Evolutionary conservation across 2,797 vertebrate species (phyloP).

Genomic region (Xiphophorus birchmanni): DNA sequence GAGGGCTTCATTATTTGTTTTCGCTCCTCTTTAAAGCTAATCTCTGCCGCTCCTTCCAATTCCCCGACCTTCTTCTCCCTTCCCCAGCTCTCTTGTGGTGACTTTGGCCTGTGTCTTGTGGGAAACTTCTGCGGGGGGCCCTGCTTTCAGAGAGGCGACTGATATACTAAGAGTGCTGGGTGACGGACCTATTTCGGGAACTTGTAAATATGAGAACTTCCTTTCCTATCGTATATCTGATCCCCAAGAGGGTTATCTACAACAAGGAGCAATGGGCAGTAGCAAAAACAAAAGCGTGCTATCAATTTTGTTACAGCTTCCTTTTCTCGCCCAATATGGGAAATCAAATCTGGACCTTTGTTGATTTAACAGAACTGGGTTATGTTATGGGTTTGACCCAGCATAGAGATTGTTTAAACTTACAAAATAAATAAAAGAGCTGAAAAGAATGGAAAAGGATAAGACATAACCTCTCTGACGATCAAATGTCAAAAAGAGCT

Average conservation of each 20-base stretch:
- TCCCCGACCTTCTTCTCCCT: conserved; percentile 38
- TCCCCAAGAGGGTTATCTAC: conserved; percentile 71
- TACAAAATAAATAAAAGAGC: not conserved
- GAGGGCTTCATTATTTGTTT: conserved; percentile 38
- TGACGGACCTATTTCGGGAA: conserved; percentile 79
- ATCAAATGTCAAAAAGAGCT: not conserved
- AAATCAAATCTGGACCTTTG: not conserved
- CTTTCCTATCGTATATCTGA: conserved; percentile 76
- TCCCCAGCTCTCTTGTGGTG: conserved; percentile 59
- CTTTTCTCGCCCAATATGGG: not conserved
- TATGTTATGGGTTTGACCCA: not conserved
- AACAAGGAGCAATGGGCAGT: conserved; percentile 42
- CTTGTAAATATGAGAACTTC: conserved; percentile 85
- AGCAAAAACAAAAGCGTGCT: conserved; percentile 26
- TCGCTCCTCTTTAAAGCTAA: conserved; percentile 45
- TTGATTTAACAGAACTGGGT: not conserved
- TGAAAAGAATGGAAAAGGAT: not conserved
- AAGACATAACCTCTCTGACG: not conserved
- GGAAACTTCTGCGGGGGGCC: conserved; percentile 74
- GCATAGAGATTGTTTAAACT: not conserved
- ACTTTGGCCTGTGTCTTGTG: conserved; percentile 76
- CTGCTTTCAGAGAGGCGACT: conserved; percentile 71
- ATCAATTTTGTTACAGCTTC: not conserved
- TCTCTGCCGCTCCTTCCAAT: conserved; percentile 31
- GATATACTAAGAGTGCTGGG: conserved; percentile 80